Evolutionary conservation across 2,888 invertebrate genomes (phyloP), one percentile per base, ranked within the genome.

Genomic region (Heterodera filipjevi): DNA sequence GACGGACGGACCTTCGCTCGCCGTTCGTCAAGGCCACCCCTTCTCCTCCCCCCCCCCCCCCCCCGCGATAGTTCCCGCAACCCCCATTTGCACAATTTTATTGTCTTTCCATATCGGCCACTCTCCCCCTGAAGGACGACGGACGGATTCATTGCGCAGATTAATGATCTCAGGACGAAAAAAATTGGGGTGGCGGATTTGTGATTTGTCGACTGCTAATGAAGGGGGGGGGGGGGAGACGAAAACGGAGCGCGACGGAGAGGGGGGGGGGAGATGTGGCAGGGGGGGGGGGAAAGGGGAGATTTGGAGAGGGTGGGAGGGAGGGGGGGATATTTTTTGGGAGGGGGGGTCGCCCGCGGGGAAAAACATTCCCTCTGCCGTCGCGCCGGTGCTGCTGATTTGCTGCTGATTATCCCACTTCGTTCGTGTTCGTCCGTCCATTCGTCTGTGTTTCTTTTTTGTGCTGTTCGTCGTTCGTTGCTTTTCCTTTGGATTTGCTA

Each of bases 161-260:
- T 59, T 59, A 22, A 59, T 59, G 59, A 59, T 59, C 59, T 59
- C 27, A 59, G 59, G 8, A 59, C 59, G 10, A 59, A 59, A 39
- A n/a, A 39, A 59, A 59, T 59, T 59, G 59, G 59, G n/a, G 59
- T 59, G 59, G 59, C 59, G 59, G 59, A 59, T 59, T 59, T 59
- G 59, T 27, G 49, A 49, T 14, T 10, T 59, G 59, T 19, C 27
- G n/a, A 27, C 19, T 14, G 59, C 8, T 27, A 59, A 59, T 59
- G n/a, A 8, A 0, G n/a, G 10, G 27, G n/a, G 59, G 59, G n/a
- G 59, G 59, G 59, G n/a, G n/a, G n/a, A n/a, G n/a, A n/a, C n/a
- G n/a, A n/a, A n/a, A n/a, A n/a, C n/a, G n/a, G n/a, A n/a, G n/a
- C n/a, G n/a, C n/a, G n/a, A n/a, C n/a, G n/a, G n/a, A n/a, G n/a